Percentiles rank a stretch among this genome's conserved stretches.
phyloP scores from a whole-genome alignment of 2,888 invertebrate genomes.

The Aproaerema taeniolella region DNA sequence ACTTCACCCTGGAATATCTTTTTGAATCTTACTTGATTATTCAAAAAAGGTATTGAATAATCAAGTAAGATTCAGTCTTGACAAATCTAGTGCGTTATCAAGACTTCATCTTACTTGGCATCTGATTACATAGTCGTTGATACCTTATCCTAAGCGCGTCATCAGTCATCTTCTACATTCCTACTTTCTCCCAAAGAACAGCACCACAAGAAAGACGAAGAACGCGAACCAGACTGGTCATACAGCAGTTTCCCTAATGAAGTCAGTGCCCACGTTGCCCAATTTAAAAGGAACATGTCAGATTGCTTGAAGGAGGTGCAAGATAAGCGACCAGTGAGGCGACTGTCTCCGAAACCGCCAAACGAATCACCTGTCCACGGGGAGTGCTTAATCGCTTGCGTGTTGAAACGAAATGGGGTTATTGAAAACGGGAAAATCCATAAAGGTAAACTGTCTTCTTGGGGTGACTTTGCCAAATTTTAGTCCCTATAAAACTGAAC shows the following conservation, averaged over 20 bases:
- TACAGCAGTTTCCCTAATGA: constrained; percentile 56
- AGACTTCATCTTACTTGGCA: neutral
- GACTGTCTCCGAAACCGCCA: constrained; percentile 56
- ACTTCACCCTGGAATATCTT: neutral
- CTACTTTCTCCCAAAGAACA: too few relatives aligned
- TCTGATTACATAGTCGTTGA: neutral
- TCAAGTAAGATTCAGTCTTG: neutral
- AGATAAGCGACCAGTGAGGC: constrained; percentile 43
- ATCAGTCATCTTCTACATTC: too few relatives aligned
- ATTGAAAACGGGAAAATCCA: constrained; percentile 54
- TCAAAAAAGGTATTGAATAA: neutral
- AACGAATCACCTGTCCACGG: constrained; percentile 59
- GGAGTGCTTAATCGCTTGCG: constrained; percentile 64
- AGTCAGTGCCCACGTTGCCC: constrained; percentile 40
- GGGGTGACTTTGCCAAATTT: too few relatives aligned
- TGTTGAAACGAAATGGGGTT: constrained; percentile 57
- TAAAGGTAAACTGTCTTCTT: constrained; percentile 54
- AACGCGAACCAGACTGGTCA: constrained; percentile 70
- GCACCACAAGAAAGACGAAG: constrained; percentile 24
- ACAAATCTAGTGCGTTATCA: neutral
- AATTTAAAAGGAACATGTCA: constrained; percentile 61
- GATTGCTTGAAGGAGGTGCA: constrained; percentile 65
- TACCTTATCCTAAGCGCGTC: too few relatives aligned
- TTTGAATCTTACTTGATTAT: neutral
- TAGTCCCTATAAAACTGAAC: too few relatives aligned